Percentiles rank a stretch among this genome's conserved stretches.
Evolutionary conservation across 1,140 invertebrate genomes (phyloP).

Genomic region (Lerema accius): DNA sequence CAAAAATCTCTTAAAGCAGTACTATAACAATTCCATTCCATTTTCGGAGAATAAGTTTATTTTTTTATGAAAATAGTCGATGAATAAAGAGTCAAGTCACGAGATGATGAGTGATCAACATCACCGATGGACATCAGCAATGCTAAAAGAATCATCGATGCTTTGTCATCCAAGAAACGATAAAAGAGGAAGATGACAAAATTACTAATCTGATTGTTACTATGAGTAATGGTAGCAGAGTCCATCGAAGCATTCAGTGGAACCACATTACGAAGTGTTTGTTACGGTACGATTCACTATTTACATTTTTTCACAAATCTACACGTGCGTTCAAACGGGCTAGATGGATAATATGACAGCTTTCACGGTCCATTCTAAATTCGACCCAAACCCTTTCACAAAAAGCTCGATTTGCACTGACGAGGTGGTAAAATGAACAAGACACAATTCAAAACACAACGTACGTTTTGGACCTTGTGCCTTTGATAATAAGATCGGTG

Average conservation of each 20-base stretch:
- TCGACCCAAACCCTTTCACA: constrained; percentile 10
- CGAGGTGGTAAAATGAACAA: constrained; percentile 15
- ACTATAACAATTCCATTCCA: no score
- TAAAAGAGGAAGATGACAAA: no score
- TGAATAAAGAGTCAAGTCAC: no score
- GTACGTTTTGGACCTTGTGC: constrained; percentile 3
- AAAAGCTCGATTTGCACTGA: constrained; percentile 13
- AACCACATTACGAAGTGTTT: constrained; percentile 4
- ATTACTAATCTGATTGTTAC: no score
- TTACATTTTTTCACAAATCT: constrained; percentile 24
- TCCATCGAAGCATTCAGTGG: not conserved
- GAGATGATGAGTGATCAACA: no score
- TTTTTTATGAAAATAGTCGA: no score
- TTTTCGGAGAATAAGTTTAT: no score
- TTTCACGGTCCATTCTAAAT: constrained; percentile 4
- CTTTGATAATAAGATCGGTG: not conserved
- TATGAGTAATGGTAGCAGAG: no score
- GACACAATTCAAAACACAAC: not conserved
- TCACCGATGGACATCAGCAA: no score
- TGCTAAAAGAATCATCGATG: no score
- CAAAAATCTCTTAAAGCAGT: no score
- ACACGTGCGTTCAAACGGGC: constrained; percentile 15
- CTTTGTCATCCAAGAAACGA: no score
- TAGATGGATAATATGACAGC: constrained; percentile 16
- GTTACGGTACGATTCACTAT: constrained; percentile 17